Evolutionary conservation across 2,113 vertebrate genomes (phyloP).

Genomic region (Urocynchramus pylzowi): DNA sequence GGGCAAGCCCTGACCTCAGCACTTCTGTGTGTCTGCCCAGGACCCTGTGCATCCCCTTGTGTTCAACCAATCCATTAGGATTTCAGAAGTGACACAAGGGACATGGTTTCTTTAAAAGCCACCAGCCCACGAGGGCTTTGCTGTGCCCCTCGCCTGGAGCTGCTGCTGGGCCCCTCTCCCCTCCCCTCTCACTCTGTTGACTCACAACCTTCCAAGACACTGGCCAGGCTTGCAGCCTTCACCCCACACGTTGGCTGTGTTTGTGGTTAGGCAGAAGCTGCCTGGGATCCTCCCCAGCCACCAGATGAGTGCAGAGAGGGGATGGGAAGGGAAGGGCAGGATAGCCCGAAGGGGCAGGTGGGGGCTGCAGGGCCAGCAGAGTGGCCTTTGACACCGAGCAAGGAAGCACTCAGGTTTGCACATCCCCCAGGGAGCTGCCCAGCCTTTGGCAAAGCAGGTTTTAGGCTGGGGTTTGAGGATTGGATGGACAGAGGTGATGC

Average conservation of each 20-base stretch:
- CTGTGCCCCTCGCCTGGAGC: not conserved
- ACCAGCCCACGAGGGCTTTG: not conserved
- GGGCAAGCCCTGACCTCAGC: not conserved
- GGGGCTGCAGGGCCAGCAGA: not conserved
- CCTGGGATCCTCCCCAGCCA: not conserved
- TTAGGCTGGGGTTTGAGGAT: not conserved
- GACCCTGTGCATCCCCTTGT: not conserved
- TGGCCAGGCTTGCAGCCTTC: not conserved
- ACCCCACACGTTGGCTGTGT: no score
- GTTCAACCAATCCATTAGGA: not conserved
- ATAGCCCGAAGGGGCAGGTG: accelerated
- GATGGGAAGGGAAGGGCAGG: not conserved
- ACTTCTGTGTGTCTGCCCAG: not conserved
- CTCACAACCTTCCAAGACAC: not conserved
- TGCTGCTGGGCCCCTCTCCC: not conserved
- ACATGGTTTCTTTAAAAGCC: not conserved
- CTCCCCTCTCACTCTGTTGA: not conserved
- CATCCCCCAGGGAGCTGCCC: not conserved
- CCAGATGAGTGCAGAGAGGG: accelerated
- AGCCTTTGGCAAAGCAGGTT: not conserved
- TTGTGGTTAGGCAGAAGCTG: not conserved
- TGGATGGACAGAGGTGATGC: not conserved
- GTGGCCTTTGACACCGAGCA: accelerated
- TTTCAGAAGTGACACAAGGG: not conserved
- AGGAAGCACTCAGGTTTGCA: not conserved